Percentiles rank a stretch among this genome's conserved stretches.
phyloP scores from a whole-genome alignment of 2,888 invertebrate species.

The Drosophila paranaensis region DNA sequence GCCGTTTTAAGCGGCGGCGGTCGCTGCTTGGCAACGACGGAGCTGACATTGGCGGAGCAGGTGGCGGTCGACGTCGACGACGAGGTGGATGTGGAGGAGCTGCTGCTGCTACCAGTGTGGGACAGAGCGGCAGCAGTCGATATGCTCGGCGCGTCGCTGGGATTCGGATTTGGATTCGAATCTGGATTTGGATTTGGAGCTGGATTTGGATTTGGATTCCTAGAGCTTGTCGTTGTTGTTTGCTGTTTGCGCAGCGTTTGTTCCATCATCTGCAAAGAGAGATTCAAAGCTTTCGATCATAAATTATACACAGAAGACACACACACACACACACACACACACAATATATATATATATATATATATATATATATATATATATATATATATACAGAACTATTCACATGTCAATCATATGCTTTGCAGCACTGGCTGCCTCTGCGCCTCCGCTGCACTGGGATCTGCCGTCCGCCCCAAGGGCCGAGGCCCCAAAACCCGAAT shows the following conservation, averaged over 20 bases:
- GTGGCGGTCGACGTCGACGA: conserved; percentile 63
- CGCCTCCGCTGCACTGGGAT: background rate
- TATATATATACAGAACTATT: background rate
- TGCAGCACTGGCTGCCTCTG: background rate
- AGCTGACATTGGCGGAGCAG: conserved; percentile 65
- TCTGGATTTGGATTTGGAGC: conserved; percentile 10
- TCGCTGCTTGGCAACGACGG: conserved; percentile 71
- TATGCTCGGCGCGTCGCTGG: conserved; percentile 53
- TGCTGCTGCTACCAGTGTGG: conserved; percentile 11
- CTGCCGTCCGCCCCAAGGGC: background rate
- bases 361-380: background rate
- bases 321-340: background rate
- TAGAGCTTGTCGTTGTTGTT: conserved; percentile 41
- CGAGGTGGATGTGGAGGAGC: conserved; percentile 48
- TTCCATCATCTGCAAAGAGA: conserved; percentile 57
- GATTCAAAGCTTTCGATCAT: conserved; percentile 2
- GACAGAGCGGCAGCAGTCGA: conserved; percentile 18
- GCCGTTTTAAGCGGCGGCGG: conserved; percentile 84
- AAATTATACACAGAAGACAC: background rate
- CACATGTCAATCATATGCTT: conserved; percentile 8
- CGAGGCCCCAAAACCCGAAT: conserved; percentile 6
- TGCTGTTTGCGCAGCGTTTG: conserved; percentile 62
- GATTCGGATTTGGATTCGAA: conserved; percentile 12
- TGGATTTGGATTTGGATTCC: conserved; percentile 16
- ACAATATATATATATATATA: background rate